Base-by-base conservation (phyloP, 2,797 vertebrate species). In the Denticeps clupeoides region DNA sequence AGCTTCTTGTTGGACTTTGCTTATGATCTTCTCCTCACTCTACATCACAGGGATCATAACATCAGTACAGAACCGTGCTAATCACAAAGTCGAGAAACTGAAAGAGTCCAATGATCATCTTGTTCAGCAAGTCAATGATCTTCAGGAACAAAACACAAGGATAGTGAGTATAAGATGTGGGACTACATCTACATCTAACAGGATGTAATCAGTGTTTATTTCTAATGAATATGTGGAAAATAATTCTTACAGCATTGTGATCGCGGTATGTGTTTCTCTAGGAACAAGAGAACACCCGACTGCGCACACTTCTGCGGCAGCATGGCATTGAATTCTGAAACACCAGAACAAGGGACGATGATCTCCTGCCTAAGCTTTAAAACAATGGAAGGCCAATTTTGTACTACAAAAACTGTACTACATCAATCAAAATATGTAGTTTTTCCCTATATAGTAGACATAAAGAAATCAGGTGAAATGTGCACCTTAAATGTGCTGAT, bases 61-160 rank as follows among this genome's bases (percentile, higher is more conserved):
- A 47, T 93, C 94, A 0, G 84, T 97, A 29, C 91, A 98, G 77
- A 90, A 77, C 1, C 84, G 85, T 2, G 87, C 89, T 0, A 71
- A 91, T 55, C 84, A 89, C 59, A 83, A 76, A 54, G 55, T 93
- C 9, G 61, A 89, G 52, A 88, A 86, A 66, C 65, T 96, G 49
- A 93, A 88, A 68, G 81, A 82, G 25, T 84, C 83, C 15, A 93
- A 98, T 12, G 63, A 86, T 54, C 82, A 83, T 21, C 77, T 97
- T 0, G 73, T 78, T 1, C 58, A 80, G 0, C 89, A 82, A 72
- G 77, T 89, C 35, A 82, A 85, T 0, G 82, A 93, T 45, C 81
- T 97, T 3, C 86, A 97, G 59, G 71, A 82, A 55, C 82, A 67
- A 52, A 84, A 63, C 1, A 69, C 71, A 12, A 72, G 69, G 58